Conservation (phyloP, 2,797 vertebrate species). For the Pangasius djambal region DNA sequence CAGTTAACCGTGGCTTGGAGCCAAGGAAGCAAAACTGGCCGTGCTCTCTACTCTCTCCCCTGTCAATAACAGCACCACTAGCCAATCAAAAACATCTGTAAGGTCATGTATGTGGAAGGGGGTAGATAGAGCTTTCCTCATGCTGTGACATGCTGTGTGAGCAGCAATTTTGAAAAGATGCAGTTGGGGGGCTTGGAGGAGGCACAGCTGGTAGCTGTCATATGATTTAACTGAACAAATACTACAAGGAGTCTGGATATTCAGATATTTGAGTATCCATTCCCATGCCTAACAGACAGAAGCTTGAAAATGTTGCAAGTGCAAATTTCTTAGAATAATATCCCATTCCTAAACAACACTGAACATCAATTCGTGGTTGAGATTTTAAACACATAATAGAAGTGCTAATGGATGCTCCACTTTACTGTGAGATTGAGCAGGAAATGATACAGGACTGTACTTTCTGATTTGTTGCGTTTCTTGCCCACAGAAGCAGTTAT, state of each 20-base stretch:
- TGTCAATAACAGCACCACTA: background rate
- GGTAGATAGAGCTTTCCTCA: background rate
- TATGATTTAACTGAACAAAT: background rate
- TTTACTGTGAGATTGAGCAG: background rate
- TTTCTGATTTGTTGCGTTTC: slow-evolving; percentile 2
- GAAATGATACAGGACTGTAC: background rate
- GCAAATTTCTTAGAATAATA: background rate
- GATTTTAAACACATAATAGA: background rate
- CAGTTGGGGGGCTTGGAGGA: background rate
- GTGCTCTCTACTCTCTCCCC: background rate
- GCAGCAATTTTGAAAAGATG: background rate
- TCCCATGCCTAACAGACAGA: background rate
- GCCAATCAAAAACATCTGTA: background rate
- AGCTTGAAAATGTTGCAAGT: background rate
- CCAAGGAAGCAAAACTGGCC: background rate
- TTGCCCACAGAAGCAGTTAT: slow-evolving; percentile 34
- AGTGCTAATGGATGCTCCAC: background rate
- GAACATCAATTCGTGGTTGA: background rate
- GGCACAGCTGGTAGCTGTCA: background rate
- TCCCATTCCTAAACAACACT: background rate
- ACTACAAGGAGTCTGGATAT: background rate
- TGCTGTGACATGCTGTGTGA: background rate
- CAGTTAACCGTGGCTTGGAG: background rate
- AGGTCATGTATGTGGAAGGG: background rate
- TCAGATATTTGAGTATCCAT: background rate